Evolutionary conservation across 2,888 invertebrate species (phyloP).

Genomic region (Drosophila tanythrix): DNA sequence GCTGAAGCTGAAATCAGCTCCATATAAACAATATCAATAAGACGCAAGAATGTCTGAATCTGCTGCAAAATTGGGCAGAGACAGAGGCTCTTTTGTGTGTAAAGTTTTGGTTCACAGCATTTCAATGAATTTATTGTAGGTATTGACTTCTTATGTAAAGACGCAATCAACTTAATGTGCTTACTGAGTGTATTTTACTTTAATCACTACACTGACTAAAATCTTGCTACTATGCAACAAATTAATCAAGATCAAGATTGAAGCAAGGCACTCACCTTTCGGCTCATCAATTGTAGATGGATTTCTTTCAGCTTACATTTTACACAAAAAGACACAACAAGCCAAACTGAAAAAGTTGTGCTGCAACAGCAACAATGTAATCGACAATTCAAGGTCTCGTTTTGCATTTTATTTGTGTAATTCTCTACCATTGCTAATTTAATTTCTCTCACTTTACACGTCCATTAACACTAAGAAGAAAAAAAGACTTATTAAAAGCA

Average conservation of each 20-base stretch:
- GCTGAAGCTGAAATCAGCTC: not conserved
- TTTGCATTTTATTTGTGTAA: not conserved
- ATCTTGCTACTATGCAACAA: not conserved
- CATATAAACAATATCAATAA: not conserved
- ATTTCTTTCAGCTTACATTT: not conserved
- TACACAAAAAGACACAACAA: not conserved
- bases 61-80: conserved; percentile 24
- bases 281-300: not conserved
- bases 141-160: not conserved
- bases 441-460: not conserved
- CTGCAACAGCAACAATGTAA: not conserved
- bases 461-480: not conserved
- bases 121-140: not conserved
- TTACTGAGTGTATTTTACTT: not conserved
- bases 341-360: not conserved
- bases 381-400: not conserved
- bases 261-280: not conserved
- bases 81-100: not conserved
- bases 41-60: conserved; percentile 3
- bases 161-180: not conserved
- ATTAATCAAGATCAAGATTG: not conserved
- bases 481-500: not conserved
- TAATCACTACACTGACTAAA: not conserved
- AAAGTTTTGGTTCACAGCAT: not conserved
- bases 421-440: not conserved